These are phyloP conservation scores for Cyclophora punctaria DNA, from an alignment of 2,888 invertebrate genomes.

Conservation along the genomic window DNA sequence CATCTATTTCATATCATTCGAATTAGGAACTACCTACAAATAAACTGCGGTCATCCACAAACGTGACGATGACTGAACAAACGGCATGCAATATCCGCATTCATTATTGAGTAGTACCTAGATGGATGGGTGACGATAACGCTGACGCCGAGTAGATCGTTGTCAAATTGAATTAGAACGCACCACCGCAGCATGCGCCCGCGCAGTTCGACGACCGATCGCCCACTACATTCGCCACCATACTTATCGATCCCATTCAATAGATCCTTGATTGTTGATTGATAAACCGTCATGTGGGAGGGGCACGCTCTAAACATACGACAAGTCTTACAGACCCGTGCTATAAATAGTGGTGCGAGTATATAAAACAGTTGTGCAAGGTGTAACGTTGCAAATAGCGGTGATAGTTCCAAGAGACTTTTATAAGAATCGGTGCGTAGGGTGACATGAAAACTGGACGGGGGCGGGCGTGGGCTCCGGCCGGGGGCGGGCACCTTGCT, in stretches of 20 bases:
- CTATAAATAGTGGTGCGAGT: too few species aligned
- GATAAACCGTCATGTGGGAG: conserved; percentile 60
- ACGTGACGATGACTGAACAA: too few species aligned
- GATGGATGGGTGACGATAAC: too few species aligned
- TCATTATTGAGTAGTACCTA: too few species aligned
- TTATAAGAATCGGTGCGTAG: conserved; percentile 29
- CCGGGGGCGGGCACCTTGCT: conserved; percentile 33
- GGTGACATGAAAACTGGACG: conserved; percentile 30
- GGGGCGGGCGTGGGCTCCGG: conserved; percentile 32
- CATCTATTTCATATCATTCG: too few species aligned
- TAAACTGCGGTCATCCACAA: too few species aligned
- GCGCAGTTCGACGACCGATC: conserved; percentile 74
- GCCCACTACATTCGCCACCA: conserved; percentile 57
- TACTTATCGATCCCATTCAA: conserved; percentile 65
- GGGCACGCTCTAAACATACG: conserved; percentile 37
- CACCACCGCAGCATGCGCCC: conserved; percentile 61
- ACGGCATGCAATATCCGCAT: too few species aligned
- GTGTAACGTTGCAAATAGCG: conserved; percentile 12
- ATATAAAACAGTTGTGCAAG: conserved; percentile 9
- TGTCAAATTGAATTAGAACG: conserved; percentile 70
- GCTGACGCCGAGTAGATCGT: conserved; percentile 31
- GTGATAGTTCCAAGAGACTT: conserved; percentile 18
- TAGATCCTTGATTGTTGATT: conserved; percentile 67
- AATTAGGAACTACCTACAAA: too few species aligned
- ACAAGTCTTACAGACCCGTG: conserved; percentile 4